phyloP scores from a whole-genome alignment of 2,888 invertebrate species.

The Ptychoptera contaminata region DNA sequence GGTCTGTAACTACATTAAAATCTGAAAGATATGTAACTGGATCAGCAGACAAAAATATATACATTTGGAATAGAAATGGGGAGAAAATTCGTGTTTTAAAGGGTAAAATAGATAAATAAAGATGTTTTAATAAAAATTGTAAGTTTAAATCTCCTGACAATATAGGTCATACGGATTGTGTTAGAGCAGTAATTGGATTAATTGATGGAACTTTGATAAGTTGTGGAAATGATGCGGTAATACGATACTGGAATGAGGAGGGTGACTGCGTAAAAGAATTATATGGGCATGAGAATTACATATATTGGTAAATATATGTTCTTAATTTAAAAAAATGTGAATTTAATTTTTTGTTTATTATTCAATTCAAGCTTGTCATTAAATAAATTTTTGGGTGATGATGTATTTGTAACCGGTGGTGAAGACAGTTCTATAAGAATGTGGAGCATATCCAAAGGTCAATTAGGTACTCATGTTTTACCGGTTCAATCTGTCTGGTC shows the following conservation, averaged over 20 bases:
- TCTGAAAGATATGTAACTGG: slow-evolving; percentile 55
- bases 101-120: too few relatives aligned
- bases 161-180: slow-evolving; percentile 82
- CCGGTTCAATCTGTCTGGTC: slow-evolving; percentile 87
- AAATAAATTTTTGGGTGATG: slow-evolving; percentile 36
- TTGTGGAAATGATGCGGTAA: slow-evolving; percentile 81
- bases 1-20: slow-evolving; percentile 49
- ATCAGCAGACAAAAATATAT: slow-evolving; percentile 83
- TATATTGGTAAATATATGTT: slow-evolving; percentile 38
- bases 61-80: slow-evolving; percentile 63
- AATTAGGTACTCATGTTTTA: slow-evolving; percentile 27
- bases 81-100: slow-evolving; percentile 45
- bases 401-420: slow-evolving; percentile 64
- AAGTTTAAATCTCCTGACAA: too few relatives aligned
- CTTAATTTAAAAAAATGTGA: not conserved
- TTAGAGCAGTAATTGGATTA: slow-evolving; percentile 60
- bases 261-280: slow-evolving; percentile 63
- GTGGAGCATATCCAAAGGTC: slow-evolving; percentile 41
- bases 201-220: slow-evolving; percentile 66
- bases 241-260: slow-evolving; percentile 67
- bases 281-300: slow-evolving; percentile 76
- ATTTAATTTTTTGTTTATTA: not conserved
- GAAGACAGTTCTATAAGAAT: slow-evolving; percentile 75
- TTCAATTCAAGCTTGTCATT: slow-evolving; percentile 30
- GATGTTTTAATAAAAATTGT: too few relatives aligned